Base-by-base conservation (phyloP, 2,113 vertebrate species). In the Addax nasomaculatus region DNA sequence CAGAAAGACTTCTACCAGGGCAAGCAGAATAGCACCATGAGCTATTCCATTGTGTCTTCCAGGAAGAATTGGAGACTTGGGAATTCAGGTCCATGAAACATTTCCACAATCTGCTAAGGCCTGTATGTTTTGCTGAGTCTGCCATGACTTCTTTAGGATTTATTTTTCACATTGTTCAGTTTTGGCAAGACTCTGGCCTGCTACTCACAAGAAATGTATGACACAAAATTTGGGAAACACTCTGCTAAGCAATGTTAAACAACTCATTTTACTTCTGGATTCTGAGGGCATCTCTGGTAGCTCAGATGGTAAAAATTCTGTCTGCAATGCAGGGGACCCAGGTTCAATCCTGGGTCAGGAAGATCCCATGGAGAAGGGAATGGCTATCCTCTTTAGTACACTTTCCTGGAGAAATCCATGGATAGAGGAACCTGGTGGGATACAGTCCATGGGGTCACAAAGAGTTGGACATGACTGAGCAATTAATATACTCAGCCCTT, bases 171-270 rank as follows among this genome's bases (percentile, higher is more conserved):
- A 27, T 1, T 80, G 6, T 10, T 76, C 6, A 43, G 49, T 70
- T 92, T 45, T 30, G 15, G 17, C 5, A 83, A 62, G 4, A 1
- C 0, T 73, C n/a, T 14, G 33, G 0, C n/a, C 7, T 11, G 3
- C 2, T 80, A 12, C 21, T 62, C 16, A 85, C 17, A 85, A 25
- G 4, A 43, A 78, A 53, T 49, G 55, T 25, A n/a, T 88, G 27
- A 47, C 15, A 45, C 3, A 16, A 76, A n/a, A 12, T 73, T 45
- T 96, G 33, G 7, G 80, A 93, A 90, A 88, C 27, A 23, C 7
- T 62, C 49, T 91, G 10, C 84, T 33, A 43, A 79, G 15, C 29
- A 88, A 60, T 67, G 45, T 49, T 80, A 80, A 91, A 21, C 15
- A 45, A 25, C 80, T 93, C 6, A 2, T 23, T 81, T 92, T 27